Percentiles rank a stretch among this genome's conserved stretches.
Conservation (phyloP, 2,888 invertebrate genomes). For the Antheraea assamensis region DNA sequence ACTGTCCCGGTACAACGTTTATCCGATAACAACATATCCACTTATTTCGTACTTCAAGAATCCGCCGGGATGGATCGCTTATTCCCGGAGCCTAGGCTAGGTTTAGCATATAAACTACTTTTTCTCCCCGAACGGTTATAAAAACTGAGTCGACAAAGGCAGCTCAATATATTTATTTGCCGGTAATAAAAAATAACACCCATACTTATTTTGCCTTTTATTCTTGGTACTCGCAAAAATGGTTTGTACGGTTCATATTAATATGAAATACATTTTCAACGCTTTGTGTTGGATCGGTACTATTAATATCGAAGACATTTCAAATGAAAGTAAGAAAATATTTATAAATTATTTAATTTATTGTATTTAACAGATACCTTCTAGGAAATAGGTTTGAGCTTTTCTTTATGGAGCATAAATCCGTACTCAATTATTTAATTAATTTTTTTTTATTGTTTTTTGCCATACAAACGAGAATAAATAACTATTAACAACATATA, state of each 20-base stretch:
- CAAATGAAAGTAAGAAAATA: too few relatives aligned
- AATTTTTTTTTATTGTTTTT: neutral
- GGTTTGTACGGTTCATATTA: neutral
- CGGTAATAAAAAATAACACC: neutral
- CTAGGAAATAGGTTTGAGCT: neutral
- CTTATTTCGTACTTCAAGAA: slow-evolving; percentile 12
- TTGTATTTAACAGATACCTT: neutral
- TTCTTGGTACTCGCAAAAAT: neutral
- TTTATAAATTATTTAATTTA: neutral
- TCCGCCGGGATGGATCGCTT: slow-evolving; percentile 17
- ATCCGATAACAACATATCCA: neutral
- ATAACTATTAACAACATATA: neutral
- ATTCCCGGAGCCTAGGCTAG: slow-evolving; percentile 15
- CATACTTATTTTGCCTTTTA: neutral
- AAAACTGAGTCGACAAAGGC: slow-evolving; percentile 18
- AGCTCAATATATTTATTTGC: slow-evolving; percentile 4
- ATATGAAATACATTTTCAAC: neutral
- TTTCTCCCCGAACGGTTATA: slow-evolving; percentile 20
- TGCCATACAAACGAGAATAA: neutral
- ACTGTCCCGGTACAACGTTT: neutral
- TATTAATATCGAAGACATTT: neutral
- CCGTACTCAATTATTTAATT: neutral
- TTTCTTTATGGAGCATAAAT: neutral
- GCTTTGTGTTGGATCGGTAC: neutral
- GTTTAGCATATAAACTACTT: slow-evolving; percentile 23